phyloP scores from a whole-genome alignment of 2,888 invertebrate genomes.

The Dorcus parallelipipedus region DNA sequence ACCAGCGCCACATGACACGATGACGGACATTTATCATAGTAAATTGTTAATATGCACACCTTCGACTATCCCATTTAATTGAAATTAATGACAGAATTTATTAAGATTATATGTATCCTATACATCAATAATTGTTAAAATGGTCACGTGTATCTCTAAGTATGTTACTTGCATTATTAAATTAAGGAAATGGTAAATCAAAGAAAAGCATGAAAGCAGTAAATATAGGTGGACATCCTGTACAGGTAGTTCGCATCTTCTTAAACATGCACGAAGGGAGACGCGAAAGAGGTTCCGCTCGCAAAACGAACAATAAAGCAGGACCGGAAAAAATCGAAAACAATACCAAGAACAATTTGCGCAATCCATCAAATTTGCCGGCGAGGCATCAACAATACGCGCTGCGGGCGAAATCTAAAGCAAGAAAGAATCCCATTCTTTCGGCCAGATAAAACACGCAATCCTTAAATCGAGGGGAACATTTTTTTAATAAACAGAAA shows the following conservation, averaged over 20 bases:
- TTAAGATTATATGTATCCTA: no score
- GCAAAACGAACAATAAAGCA: neutral
- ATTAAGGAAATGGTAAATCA: no score
- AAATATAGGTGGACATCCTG: no score
- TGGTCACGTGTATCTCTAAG: no score
- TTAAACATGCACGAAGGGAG: no score
- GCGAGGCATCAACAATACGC: neutral
- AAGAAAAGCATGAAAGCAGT: no score
- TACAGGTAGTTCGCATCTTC: no score
- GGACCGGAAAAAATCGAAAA: slow-evolving; percentile 9
- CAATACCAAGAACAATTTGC: slow-evolving; percentile 16
- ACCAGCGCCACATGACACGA: neutral
- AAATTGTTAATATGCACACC: no score
- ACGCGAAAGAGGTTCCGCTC: no score
- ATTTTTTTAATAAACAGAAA: slow-evolving; percentile 36
- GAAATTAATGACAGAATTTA: neutral
- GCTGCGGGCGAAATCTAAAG: neutral
- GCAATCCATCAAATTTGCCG: slow-evolving; percentile 20
- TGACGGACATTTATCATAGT: slow-evolving; percentile 2
- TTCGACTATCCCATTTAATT: neutral
- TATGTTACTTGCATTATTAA: no score
- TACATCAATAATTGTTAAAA: no score
- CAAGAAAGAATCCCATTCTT: slow-evolving; percentile 5
- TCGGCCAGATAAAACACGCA: slow-evolving; percentile 36
- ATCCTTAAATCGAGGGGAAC: slow-evolving; percentile 41